Percentiles rank a stretch among this genome's conserved stretches.
Evolutionary conservation across 1,140 invertebrate genomes (phyloP).

Genomic region (Holcopasites calliopsidis): DNA sequence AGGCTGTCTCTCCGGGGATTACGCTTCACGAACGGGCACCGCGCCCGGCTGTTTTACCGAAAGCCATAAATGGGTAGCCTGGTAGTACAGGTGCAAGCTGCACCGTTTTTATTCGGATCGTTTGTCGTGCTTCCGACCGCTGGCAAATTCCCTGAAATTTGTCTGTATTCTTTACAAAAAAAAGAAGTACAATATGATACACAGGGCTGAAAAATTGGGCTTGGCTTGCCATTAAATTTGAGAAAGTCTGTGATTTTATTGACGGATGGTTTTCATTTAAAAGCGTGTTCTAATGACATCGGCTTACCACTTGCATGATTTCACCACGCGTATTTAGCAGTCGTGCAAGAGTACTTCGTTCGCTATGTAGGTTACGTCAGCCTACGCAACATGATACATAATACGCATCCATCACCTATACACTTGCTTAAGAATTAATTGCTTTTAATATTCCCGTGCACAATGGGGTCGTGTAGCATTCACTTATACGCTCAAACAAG

Average conservation of each 20-base stretch:
- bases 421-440: conserved; percentile 14
- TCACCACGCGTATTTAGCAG: conserved; percentile 4
- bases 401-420: conserved; percentile 17
- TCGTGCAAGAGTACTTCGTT: conserved; percentile 10
- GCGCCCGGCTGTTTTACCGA: conserved; percentile 43
- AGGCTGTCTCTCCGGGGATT: conserved; percentile 48
- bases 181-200: too few relatives aligned
- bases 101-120: conserved; percentile 11
- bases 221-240: too few relatives aligned
- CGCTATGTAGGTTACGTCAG: background rate
- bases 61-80: conserved; percentile 18
- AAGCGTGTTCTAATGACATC: too few relatives aligned
- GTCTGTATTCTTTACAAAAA: too few relatives aligned
- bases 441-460: conserved; percentile 8
- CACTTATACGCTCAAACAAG: background rate
- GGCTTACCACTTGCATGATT: conserved; percentile 11
- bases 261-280: too few relatives aligned
- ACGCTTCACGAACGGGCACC: conserved; percentile 12
- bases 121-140: background rate
- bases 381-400: conserved; percentile 12
- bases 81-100: conserved; percentile 35
- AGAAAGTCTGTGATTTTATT: too few relatives aligned
- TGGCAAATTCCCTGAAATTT: background rate
- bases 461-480: conserved; percentile 9
- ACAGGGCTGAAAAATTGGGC: too few relatives aligned